phyloP scores from a whole-genome alignment of 2,113 vertebrate genomes.

The Odobenus rosmarus region DNA sequence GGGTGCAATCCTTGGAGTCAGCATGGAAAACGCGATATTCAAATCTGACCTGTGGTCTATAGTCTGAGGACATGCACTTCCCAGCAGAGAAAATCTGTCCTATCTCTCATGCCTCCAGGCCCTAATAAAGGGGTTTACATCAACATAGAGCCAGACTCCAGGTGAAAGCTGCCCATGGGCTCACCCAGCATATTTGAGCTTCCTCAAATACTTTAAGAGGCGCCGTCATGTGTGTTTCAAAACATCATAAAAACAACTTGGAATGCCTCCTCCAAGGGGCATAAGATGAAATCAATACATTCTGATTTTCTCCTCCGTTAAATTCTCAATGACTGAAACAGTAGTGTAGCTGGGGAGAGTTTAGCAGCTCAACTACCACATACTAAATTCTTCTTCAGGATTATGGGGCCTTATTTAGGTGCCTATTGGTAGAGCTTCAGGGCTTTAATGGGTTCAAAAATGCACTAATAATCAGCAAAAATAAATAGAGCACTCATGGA shows the following conservation, averaged over 20 bases:
- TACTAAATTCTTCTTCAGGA: constrained; percentile 63
- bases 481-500: constrained; percentile 63
- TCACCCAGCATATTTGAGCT: neutral
- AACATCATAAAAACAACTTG: constrained; percentile 54
- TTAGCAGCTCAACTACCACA: constrained; percentile 63
- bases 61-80: neutral
- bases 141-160: neutral
- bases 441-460: constrained; percentile 56
- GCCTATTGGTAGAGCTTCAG: constrained; percentile 43
- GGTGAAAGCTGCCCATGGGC: neutral
- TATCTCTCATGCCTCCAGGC: neutral
- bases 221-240: neutral
- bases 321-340: constrained; percentile 72
- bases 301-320: constrained; percentile 81
- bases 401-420: constrained; percentile 52
- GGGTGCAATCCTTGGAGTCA: neutral
- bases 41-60: neutral
- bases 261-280: constrained; percentile 47
- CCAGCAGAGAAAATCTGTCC: neutral
- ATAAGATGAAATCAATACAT: constrained; percentile 74
- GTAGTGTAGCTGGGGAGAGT: constrained; percentile 54
- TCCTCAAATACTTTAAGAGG: constrained; percentile 39
- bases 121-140: neutral
- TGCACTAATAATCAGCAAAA: constrained; percentile 62
- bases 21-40: neutral